Percentiles rank a stretch among this genome's conserved stretches.
These are phyloP conservation scores for Diarsia dahlii DNA, from an alignment of 2,888 invertebrate genomes.

Conservation along the genomic window DNA sequence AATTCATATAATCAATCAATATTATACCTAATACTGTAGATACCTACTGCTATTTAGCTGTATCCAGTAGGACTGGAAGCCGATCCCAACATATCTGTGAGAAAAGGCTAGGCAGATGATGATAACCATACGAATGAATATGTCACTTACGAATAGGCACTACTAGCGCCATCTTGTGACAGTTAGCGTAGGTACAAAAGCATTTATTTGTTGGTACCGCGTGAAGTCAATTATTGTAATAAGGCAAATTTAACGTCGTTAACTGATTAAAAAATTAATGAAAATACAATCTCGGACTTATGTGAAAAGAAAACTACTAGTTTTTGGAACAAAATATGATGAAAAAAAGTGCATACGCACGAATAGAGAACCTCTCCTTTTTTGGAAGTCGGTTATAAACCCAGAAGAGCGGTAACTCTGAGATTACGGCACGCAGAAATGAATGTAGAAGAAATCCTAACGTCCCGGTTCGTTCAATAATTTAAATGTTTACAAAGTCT, in stretches of 20 bases:
- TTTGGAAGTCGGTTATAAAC: too few relatives aligned
- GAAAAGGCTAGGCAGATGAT: too few relatives aligned
- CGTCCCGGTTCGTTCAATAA: not conserved
- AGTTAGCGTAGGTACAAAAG: too few relatives aligned
- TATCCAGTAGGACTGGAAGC: too few relatives aligned
- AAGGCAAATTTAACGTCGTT: too few relatives aligned
- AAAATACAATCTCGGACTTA: not conserved
- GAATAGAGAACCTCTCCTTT: too few relatives aligned
- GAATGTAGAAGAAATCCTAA: not conserved
- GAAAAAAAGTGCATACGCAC: not conserved
- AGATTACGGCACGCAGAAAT: not conserved
- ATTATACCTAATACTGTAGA: too few relatives aligned
- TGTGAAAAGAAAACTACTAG: not conserved
- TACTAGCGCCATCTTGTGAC: conserved; percentile 34
- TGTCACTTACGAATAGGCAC: not conserved
- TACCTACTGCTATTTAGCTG: too few relatives aligned
- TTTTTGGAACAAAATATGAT: not conserved
- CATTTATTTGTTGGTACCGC: not conserved
- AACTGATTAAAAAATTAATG: not conserved
- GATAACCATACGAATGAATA: not conserved
- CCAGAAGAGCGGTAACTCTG: not conserved
- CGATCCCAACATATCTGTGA: too few relatives aligned
- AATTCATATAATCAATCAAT: too few relatives aligned
- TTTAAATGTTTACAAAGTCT: not conserved
- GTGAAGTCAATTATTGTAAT: not conserved